phyloP scores from a whole-genome alignment of 2,888 invertebrate species.

The Plagodis dolabraria region DNA sequence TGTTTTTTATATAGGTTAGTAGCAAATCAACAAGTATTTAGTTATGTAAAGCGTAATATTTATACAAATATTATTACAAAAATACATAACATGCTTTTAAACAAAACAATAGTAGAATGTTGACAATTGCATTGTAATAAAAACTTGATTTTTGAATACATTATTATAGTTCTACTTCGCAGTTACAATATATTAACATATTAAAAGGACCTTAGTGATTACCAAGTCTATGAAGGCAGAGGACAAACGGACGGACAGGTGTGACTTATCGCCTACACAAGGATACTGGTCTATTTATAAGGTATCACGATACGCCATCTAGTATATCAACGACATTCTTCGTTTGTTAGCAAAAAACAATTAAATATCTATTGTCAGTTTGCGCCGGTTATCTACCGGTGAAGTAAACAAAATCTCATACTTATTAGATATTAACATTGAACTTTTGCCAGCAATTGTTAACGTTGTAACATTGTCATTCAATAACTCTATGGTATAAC shows the following conservation, averaged over 20 bases:
- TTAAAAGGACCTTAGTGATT: conserved; percentile 21
- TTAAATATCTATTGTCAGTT: neutral
- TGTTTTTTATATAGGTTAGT: conserved; percentile 12
- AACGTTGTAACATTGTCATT: no score
- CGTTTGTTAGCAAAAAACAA: neutral
- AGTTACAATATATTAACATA: conserved; percentile 32
- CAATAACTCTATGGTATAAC: no score
- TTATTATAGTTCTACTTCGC: conserved; percentile 3
- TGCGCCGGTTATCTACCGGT: no score
- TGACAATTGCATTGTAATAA: neutral
- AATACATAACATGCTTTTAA: conserved; percentile 8
- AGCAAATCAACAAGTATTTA: neutral
- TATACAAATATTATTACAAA: neutral
- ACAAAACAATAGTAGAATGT: conserved; percentile 3
- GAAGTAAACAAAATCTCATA: neutral
- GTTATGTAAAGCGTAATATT: neutral
- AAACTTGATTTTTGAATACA: neutral
- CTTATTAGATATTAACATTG: no score
- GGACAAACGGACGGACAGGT: conserved; percentile 34
- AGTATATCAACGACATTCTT: neutral
- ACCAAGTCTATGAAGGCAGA: conserved; percentile 31
- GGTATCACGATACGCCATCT: conserved; percentile 6
- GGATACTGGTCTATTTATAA: conserved; percentile 13
- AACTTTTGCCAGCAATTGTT: conserved; percentile 1
- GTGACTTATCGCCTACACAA: conserved; percentile 36